Evolutionary conservation across 2,113 vertebrate genomes (phyloP), one percentile per base, ranked within the genome.

Genomic region (Tor tambroides): DNA sequence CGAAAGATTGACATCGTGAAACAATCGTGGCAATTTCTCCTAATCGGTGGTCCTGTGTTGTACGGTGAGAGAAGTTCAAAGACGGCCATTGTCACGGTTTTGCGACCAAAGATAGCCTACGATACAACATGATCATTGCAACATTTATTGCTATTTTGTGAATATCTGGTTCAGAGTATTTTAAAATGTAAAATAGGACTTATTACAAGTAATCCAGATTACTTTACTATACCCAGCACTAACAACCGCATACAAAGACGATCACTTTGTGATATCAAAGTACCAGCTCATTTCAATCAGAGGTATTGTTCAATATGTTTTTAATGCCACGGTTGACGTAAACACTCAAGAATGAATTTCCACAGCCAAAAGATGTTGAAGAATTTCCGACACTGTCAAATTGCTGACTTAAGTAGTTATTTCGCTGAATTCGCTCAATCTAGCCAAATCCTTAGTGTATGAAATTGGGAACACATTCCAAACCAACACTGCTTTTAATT

Each of bases 351-450:
- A 43, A 71, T 83, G 10, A 28, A 83, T 71, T 10, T 32, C 51
- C 63, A 15, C 41, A 46, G 49, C 12, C 35, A 26, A 67, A 82
- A 17, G 15, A 61, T 43, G 74, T 76, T 46, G 74, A 82, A 82
- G 41, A 23, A 43, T 46, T 82, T 43, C 59, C 65, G 10, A 83
- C 30, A n/a, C 56, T 26, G 79, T 32, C 21, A 51, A 30, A 67
- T 32, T 78, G 80, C 80, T 84, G 86, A 78, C 32, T 77, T 77
- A 49, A 83, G 80, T 49, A 87, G 69, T 87, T 87, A 87, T 87
- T 87, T 83, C 11, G 80, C 86, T 83, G 86, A 87, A 83, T 87
- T 65, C 2, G 46, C 80, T 83, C n/a, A 49, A 69, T 78, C 41
- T 49, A 38, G 43, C 78, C 76, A 71, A 86, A 63, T 87, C 67